Base-by-base conservation (phyloP, 1,140 invertebrate species). In the Protaetia brevitarsis region DNA sequence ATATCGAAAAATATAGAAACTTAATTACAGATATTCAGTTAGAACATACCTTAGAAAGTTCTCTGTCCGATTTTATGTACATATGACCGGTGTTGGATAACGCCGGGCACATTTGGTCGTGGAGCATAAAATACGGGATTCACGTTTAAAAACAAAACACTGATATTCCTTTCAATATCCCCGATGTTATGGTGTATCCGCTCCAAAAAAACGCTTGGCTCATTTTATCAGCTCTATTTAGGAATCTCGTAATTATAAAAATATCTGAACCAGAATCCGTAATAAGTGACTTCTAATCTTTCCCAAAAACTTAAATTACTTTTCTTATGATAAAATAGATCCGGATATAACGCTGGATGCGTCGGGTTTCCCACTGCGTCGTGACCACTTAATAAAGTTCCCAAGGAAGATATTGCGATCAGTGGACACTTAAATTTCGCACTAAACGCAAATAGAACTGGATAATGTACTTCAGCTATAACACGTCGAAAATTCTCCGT, bases 281-380 rank as follows among this genome's bases (percentile, higher is more conserved):
- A 68, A 1, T 69, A 58, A 11, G 66, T 5, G 45, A 71, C 76
- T 2, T 63, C 5, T 0, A 81, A n/a, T 26, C 82, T 72, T 65
- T 84, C 72, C 58, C 61, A 67, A n/a, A 81, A 76, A 13, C 58
- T 74, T 51, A 66, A 63, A 27, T 58, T 62, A 34, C 16, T 29
- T 73, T 79, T 75, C 16, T 75, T 19, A 6, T 75, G 68, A 11
- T 66, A 73, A 26, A 79, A 23, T 0, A 77, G 10, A 21, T 73
- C 69, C 0, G 81, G 81, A 67, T 81, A 80, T 21, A 82, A 64
- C 11, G 80, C 66, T 0, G 79, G 77, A 62, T 81, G 78, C 2
- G 72, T 67, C 1, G 78, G 75, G 63, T 76, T 79, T 7, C 82
- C 82, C 11, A 80, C 65, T 0, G 68, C 41, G 36, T 73, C 56